These are phyloP conservation scores for Indicator indicator DNA, from an alignment of 2,113 vertebrate genomes.

Conservation along the genomic window DNA sequence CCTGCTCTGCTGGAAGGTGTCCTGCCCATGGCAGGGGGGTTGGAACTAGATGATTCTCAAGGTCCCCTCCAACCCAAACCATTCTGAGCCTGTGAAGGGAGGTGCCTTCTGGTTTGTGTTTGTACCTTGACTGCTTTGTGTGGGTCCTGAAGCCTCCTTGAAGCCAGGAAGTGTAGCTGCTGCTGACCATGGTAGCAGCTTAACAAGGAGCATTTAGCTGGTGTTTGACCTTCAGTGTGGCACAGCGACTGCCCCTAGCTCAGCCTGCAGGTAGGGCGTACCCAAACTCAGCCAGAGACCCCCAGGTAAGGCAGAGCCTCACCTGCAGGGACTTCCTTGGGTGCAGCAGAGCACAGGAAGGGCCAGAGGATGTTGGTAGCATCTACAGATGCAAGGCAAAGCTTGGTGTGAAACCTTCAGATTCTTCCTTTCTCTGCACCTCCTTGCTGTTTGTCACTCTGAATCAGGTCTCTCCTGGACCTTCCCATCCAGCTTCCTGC, in stretches of 20 bases:
- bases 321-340: not conserved
- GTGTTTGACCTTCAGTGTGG: not conserved
- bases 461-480: not conserved
- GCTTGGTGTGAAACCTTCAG: not conserved
- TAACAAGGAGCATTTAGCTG: not conserved
- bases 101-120: not conserved
- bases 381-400: not conserved
- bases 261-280: not conserved
- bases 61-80: no score
- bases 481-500: not conserved
- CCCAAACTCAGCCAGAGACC: not conserved
- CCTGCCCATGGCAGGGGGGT: no score
- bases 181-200: not conserved
- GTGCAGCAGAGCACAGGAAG: not conserved
- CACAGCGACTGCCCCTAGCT: not conserved
- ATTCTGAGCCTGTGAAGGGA: not conserved
- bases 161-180: not conserved
- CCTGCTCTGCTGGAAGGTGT: no score
- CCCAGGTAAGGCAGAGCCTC: not conserved
- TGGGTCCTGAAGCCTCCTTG: not conserved
- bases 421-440: not conserved
- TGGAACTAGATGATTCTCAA: no score
- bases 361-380: rapidly evolving
- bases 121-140: not conserved
- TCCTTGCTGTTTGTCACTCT: not conserved